Evolutionary conservation across 2,797 vertebrate species (phyloP), one percentile per base, ranked within the genome.

Genomic region (Buphagus erythrorhynchus): DNA sequence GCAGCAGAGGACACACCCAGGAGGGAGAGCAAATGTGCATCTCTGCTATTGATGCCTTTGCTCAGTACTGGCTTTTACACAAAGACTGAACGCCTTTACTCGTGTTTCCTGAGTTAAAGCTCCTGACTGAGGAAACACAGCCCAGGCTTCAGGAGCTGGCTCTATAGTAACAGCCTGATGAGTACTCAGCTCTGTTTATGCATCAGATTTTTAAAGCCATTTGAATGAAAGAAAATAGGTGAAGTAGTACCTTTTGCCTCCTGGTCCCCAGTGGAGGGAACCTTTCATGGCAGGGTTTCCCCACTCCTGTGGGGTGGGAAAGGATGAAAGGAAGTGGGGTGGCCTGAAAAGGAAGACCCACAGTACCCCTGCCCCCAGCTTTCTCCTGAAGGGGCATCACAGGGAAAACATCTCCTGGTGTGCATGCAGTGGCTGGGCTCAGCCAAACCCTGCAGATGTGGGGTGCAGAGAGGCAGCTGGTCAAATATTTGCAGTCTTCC

Each of bases 351-450:
- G 28, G 28, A 71, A 61, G 21, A 62, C 17, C 19, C 24, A 38
- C 40, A 49, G 26, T 9, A 13, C 1, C 1, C 0, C 25, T 5
- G 1, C 8, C 15, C 43, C 31, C 0, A 2, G n/a, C 16, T 62
- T 68, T 62, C 29, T 79, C 12, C 54, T 83, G 2, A 3, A 14
- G 22, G 25, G 31, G 6, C 13, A 43, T 49, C 31, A 49, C 33
- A 36, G 24, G 49, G 8, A 84, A 85, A 58, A n/a, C 5, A 29
- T 28, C 11, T 67, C 11, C 49, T 35, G 49, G 24, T 1, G 0
- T 25, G 13, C 35, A 24, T 2, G 11, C 7, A 8, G 35, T 1
- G 2, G 10, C 65, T 69, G 40, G 38, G 21, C 48, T 79, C 55
- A 26, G 35, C 17, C 3, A 4, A 73, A 54, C 17, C 15, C 65